These are phyloP conservation scores for Alectura lathami DNA, from an alignment of 2,113 vertebrate species.

Conservation along the genomic window DNA sequence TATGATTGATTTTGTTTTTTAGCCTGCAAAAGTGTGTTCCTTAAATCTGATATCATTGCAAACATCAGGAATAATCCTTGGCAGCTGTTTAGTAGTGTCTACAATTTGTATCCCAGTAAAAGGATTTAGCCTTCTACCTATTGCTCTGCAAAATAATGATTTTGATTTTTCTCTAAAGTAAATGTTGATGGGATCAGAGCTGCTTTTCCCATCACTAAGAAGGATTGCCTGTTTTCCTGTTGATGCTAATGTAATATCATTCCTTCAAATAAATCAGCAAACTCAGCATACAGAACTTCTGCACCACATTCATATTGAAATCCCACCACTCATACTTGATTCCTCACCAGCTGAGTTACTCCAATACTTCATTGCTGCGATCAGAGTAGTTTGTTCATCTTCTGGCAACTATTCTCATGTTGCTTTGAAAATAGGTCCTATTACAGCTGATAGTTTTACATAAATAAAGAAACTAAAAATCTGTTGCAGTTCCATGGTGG, in stretches of 20 bases:
- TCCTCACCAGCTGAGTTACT: neutral
- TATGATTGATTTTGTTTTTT: neutral
- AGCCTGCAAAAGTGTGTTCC: neutral
- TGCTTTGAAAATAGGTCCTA: conserved; percentile 39
- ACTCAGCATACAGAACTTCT: neutral
- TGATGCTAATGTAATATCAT: neutral
- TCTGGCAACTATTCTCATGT: neutral
- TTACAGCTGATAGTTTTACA: conserved; percentile 43
- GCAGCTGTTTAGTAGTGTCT: neutral
- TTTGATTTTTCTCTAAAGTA: neutral
- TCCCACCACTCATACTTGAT: neutral
- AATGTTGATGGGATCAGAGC: neutral
- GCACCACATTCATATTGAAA: conserved; percentile 2
- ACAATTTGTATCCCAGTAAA: neutral
- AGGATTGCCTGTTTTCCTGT: neutral
- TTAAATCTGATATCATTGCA: neutral
- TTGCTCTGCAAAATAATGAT: neutral
- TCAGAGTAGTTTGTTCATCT: conserved; percentile 35
- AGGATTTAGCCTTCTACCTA: neutral
- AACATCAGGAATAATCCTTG: neutral
- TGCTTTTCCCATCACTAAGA: neutral
- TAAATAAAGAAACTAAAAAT: conserved; percentile 13
- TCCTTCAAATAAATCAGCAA: neutral
- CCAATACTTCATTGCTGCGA: neutral
- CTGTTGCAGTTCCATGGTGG: neutral